A percentile compares a stretch with the other conserved stretches of the same genome.
Evolutionary conservation across 2,888 invertebrate species (phyloP).

Genomic region (Stenotaenia linearis): DNA sequence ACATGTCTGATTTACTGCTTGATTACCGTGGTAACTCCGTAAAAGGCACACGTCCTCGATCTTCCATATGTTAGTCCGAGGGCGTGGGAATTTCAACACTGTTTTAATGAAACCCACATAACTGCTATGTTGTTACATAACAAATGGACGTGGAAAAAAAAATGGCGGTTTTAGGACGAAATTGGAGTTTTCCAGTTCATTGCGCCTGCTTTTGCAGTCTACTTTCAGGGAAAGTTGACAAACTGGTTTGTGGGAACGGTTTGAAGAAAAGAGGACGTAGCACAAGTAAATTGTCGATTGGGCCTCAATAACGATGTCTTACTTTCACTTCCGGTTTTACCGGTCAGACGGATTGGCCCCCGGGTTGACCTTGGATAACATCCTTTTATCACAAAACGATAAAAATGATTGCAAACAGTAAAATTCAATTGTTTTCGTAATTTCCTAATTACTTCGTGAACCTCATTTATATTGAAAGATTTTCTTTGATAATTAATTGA

Average conservation of each 20-base stretch:
- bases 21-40: not conserved
- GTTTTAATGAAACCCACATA: not conserved
- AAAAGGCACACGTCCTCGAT: not conserved
- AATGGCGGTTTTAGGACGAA: not conserved
- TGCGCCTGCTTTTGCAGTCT: not conserved
- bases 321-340: conserved; percentile 7
- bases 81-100: not conserved
- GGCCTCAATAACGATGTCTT: not conserved
- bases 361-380: not conserved
- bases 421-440: too few relatives aligned
- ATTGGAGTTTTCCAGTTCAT: not conserved
- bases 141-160: not conserved
- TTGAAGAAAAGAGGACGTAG: not conserved
- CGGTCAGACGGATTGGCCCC: not conserved
- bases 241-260: not conserved
- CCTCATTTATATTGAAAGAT: too few relatives aligned
- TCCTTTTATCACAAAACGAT: not conserved
- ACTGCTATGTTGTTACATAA: not conserved
- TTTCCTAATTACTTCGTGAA: too few relatives aligned
- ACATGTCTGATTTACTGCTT: conserved; percentile 6
- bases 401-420: too few relatives aligned
- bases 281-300: not conserved
- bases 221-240: not conserved
- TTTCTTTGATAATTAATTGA: too few relatives aligned
- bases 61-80: not conserved